These are phyloP conservation scores for Apis cerana DNA, from an alignment of 1,140 invertebrate species.

Conservation along the genomic window DNA sequence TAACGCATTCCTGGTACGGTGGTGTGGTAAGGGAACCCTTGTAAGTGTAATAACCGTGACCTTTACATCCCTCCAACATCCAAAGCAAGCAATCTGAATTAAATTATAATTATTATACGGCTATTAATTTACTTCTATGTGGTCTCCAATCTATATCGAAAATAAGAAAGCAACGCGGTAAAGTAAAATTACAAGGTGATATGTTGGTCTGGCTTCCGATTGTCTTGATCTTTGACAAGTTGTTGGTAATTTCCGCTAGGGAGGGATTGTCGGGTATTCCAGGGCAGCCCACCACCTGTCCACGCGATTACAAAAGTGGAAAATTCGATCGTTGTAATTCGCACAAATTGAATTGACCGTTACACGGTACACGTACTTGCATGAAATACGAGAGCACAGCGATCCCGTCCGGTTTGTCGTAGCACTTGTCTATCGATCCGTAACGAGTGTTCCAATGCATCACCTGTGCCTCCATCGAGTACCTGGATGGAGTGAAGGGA, in stretches of 20 bases:
- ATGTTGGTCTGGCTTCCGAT: constrained; percentile 67
- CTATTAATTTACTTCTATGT: too few species aligned
- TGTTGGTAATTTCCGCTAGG: constrained; percentile 72
- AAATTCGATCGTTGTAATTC: background rate
- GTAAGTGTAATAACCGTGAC: constrained; percentile 83
- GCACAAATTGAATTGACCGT: background rate
- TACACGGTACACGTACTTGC: constrained; percentile 51
- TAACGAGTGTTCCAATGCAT: constrained; percentile 91
- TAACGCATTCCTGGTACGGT: constrained; percentile 86
- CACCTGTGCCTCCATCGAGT: constrained; percentile 89
- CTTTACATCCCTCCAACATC: constrained; percentile 52
- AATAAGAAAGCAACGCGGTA: background rate
- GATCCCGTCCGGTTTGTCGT: constrained; percentile 87
- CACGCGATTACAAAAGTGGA: background rate
- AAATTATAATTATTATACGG: background rate
- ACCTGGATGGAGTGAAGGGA: constrained; percentile 73
- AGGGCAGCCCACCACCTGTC: constrained; percentile 65
- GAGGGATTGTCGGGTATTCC: constrained; percentile 76
- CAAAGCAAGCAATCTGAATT: constrained; percentile 60
- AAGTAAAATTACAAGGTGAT: constrained; percentile 62
- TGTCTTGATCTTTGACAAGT: constrained; percentile 72
- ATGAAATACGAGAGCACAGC: constrained; percentile 76
- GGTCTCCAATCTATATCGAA: too few species aligned
- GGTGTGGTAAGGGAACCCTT: constrained; percentile 88
- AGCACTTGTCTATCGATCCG: constrained; percentile 85